phyloP scores from a whole-genome alignment of 2,888 invertebrate genomes.

The Hydropsyche betteni region DNA sequence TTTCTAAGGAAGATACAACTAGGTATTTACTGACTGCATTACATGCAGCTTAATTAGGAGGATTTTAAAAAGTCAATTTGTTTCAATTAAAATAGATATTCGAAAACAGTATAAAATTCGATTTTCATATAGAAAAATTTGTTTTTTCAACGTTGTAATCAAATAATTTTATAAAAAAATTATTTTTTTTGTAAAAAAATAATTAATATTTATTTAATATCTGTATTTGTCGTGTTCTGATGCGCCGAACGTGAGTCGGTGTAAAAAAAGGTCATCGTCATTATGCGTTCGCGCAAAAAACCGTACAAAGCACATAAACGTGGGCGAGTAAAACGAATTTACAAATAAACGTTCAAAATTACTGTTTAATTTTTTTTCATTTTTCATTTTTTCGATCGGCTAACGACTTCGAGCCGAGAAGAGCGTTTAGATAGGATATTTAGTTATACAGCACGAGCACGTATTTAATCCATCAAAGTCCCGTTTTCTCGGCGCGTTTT shows the following conservation, averaged over 20 bases:
- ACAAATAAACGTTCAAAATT: constrained; percentile 28
- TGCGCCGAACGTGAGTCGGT: too few relatives aligned
- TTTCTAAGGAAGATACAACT: too few relatives aligned
- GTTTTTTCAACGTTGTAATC: too few relatives aligned
- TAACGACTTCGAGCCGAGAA: constrained; percentile 16
- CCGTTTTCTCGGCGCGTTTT: constrained; percentile 1
- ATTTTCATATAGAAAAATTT: too few relatives aligned
- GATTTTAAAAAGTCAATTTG: background rate
- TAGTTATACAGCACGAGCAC: constrained; percentile 33
- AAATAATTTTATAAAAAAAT: too few relatives aligned
- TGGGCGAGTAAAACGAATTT: constrained; percentile 11
- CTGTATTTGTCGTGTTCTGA: too few relatives aligned
- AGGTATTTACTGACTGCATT: background rate
- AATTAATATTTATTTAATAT: too few relatives aligned
- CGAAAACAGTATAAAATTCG: too few relatives aligned
- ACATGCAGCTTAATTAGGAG: background rate
- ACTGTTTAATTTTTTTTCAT: constrained; percentile 19
- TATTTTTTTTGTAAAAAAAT: too few relatives aligned
- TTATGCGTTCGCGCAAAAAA: background rate
- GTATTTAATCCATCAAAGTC: constrained; percentile 24
- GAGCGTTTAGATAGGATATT: constrained; percentile 19
- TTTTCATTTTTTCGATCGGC: background rate
- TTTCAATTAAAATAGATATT: too few relatives aligned
- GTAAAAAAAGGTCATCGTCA: too few relatives aligned
- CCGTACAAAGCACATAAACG: background rate